Evolutionary conservation across 2,797 vertebrate genomes (phyloP).

Genomic region (Sebastes trivittatus): DNA sequence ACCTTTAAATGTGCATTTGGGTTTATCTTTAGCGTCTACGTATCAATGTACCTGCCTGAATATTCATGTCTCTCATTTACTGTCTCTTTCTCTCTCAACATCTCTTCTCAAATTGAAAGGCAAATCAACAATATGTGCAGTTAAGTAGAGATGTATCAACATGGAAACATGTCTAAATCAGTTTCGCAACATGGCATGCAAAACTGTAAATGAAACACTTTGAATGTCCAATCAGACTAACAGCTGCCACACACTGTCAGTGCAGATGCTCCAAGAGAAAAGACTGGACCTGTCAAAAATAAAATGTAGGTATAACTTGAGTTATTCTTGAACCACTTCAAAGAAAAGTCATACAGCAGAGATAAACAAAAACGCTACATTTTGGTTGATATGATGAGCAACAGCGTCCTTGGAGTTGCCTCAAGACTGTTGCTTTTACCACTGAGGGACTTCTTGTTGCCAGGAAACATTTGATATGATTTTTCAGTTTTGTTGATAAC

Average conservation of each 20-base stretch:
- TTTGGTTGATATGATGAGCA: conserved; percentile 23
- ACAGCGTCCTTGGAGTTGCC: conserved; percentile 41
- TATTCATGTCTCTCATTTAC: conserved; percentile 25
- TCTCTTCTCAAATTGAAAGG: conserved; percentile 49
- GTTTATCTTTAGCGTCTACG: conserved; percentile 2
- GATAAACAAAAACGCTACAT: neutral
- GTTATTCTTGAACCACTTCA: conserved; percentile 25
- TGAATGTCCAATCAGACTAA: conserved; percentile 76
- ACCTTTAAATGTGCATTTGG: neutral
- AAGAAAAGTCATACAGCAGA: conserved; percentile 31
- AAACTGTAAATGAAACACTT: conserved; percentile 75
- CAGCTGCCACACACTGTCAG: conserved; percentile 71
- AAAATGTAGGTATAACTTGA: conserved; percentile 12
- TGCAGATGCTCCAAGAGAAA: conserved; percentile 64
- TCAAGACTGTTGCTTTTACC: conserved; percentile 36
- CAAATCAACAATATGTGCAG: conserved; percentile 70
- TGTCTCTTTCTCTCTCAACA: neutral
- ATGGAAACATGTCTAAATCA: conserved; percentile 63
- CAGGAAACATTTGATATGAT: conserved; percentile 61
- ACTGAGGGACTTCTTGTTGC: conserved; percentile 52
- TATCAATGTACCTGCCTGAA: conserved; percentile 6
- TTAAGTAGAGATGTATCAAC: conserved; percentile 64
- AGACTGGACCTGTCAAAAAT: conserved; percentile 52
- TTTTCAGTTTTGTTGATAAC: conserved; percentile 65
- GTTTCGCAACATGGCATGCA: conserved; percentile 66